These are phyloP conservation scores for Corticium candelabrum DNA, from an alignment of 37 sponge, comb jelly and placozoan genomes.

Conservation along the genomic window DNA sequence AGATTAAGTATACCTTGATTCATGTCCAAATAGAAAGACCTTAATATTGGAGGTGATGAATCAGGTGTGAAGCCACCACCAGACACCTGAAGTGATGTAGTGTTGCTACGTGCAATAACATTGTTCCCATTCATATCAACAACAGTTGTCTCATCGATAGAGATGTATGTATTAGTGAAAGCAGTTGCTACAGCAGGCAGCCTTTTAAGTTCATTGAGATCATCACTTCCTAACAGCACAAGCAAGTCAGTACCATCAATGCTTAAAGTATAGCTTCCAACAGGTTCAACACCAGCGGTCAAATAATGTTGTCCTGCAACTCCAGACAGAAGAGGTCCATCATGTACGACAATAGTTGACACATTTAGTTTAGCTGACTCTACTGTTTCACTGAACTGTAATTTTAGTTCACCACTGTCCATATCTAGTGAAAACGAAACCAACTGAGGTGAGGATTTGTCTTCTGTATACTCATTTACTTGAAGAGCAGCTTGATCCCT, in stretches of 20 bases:
- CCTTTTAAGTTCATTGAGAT: constrained; percentile 72
- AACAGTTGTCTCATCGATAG: constrained; percentile 41
- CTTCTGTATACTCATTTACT: constrained; percentile 30
- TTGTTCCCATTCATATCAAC: constrained; percentile 49
- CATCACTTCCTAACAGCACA: constrained; percentile 37
- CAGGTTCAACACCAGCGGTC: background rate
- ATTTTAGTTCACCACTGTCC: constrained; percentile 31
- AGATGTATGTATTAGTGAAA: constrained; percentile 43
- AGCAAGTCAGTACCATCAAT: constrained; percentile 33
- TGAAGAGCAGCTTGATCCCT: constrained; percentile 10
- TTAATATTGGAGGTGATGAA: constrained; percentile 39
- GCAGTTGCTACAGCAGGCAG: constrained; percentile 37
- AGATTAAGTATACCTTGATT: constrained; percentile 50
- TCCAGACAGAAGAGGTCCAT: background rate
- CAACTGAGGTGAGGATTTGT: constrained; percentile 43
- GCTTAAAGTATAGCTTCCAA: constrained; percentile 28
- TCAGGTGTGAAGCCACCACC: constrained; percentile 15
- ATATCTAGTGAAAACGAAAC: constrained; percentile 36
- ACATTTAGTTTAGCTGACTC: constrained; percentile 27
- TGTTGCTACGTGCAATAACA: constrained; percentile 18
- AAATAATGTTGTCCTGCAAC: background rate
- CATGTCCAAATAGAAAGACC: constrained; percentile 49
- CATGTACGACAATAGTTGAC: too few relatives aligned
- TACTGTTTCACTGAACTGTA: constrained; percentile 72
- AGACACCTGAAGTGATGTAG: constrained; percentile 18